Percentiles rank a stretch among this genome's conserved stretches.
Evolutionary conservation across 2,888 invertebrate genomes (phyloP).

Genomic region (Helicoverpa assulta): DNA sequence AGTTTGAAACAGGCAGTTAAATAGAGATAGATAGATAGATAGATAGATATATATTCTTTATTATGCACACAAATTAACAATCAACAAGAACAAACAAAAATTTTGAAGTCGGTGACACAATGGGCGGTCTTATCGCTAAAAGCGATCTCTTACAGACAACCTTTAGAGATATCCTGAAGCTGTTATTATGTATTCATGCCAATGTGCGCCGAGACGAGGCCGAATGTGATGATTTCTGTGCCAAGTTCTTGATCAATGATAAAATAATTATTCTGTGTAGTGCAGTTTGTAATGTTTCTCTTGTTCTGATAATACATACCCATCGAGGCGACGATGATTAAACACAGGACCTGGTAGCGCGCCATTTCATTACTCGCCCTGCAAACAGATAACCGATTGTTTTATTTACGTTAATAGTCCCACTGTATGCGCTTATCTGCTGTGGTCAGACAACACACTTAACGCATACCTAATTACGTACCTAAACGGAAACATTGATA

Average conservation of each 20-base stretch:
- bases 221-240: conserved; percentile 49
- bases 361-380: conserved; percentile 78
- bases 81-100: too few relatives aligned
- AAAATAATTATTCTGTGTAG: conserved; percentile 13
- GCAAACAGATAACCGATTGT: conserved; percentile 68
- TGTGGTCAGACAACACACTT: conserved; percentile 43
- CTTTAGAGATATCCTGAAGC: conserved; percentile 40
- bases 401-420: conserved; percentile 52
- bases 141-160: too few relatives aligned
- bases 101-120: too few relatives aligned
- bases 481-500: conserved; percentile 60
- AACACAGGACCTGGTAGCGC: conserved; percentile 75
- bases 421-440: conserved; percentile 56
- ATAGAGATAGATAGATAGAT: too few relatives aligned
- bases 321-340: conserved; percentile 72
- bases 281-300: conserved; percentile 4
- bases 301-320: conserved; percentile 71
- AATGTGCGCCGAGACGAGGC: conserved; percentile 34
- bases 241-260: conserved; percentile 57
- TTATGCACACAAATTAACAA: too few relatives aligned
- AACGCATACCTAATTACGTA: conserved; percentile 39
- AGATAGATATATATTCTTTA: too few relatives aligned
- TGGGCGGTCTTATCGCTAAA: too few relatives aligned
- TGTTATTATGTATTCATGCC: conserved; percentile 43
- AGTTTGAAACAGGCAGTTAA: conserved; percentile 9